Evolutionary conservation across 2,113 vertebrate species (phyloP), one percentile per base, ranked within the genome.

Genomic region (Chinchilla lanigera): DNA sequence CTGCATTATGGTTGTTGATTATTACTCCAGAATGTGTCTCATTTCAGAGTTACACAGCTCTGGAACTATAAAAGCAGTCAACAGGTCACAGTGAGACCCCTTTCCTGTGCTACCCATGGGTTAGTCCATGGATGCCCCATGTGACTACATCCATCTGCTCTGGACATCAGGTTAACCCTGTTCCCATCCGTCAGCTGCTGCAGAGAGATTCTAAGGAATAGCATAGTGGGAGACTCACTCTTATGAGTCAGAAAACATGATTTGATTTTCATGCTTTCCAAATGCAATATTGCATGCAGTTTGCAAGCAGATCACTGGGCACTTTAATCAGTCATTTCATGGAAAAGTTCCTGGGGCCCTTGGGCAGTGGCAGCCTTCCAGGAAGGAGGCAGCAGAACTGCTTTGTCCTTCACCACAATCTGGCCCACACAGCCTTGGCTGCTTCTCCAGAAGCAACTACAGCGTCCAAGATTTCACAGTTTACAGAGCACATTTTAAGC

Each of bases 261-360:
- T 98, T 97, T 84, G 82, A 65, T 96, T 97, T 98, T 91, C 89
- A 86, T 7, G 65, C 86, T 67, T 97, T 98, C 80, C 58, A 96
- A 98, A 98, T 97, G 93, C 96, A 98, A 97, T 96, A 91, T 61
- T 80, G 86, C 19, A 56, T 58, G 50, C 24, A 73, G 81, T 94
- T 82, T 54, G 50, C 91, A 96, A 98, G 90, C 78, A 93, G 98
- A 97, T 95, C 95, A 95, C 96, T 60, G 91, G 77, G 77, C 60
- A 73, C 65, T 95, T 96, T 95, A 54, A 90, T 95, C 96, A 97
- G 52, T 87, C 84, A 90, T 95, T 98, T 96, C 69, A 82, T 16
- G 16, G 82, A 92, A 44, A 41, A 41, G 19, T 86, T 96, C 33
- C 47, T 81, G 16, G 12, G 67, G 20, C 73, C 73, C 16, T 14